A percentile compares a stretch with the other conserved stretches of the same genome.
Conservation (phyloP, 1,140 invertebrate genomes). For the Atta colombica region DNA sequence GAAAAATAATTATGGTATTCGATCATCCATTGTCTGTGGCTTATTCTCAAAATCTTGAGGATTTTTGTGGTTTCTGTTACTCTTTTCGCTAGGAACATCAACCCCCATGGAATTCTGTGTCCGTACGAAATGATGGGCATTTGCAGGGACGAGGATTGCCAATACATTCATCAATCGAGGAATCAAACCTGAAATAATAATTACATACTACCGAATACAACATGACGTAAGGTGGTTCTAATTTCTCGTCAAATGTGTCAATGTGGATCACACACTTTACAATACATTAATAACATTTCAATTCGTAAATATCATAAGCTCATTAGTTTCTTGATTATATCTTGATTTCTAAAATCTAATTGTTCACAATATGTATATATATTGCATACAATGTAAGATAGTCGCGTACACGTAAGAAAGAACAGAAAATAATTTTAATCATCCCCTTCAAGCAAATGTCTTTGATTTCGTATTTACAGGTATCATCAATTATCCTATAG, state of each 20-base stretch:
- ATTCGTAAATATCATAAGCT: not conserved
- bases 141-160: constrained; percentile 84
- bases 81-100: constrained; percentile 78
- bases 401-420: not conserved
- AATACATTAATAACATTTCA: not conserved
- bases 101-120: constrained; percentile 83
- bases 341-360: not conserved
- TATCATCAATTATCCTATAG: constrained; percentile 55
- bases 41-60: constrained; percentile 69
- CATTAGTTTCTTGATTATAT: not conserved
- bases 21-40: constrained; percentile 6
- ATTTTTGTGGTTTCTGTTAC: constrained; percentile 79
- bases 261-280: not conserved
- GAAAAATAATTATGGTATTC: not conserved
- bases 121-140: constrained; percentile 85
- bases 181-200: constrained; percentile 75
- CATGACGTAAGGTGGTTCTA: constrained; percentile 84
- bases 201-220: constrained; percentile 70
- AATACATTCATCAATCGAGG: constrained; percentile 81
- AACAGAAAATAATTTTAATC: constrained; percentile 6
- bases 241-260: constrained; percentile 68
- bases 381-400: not conserved
- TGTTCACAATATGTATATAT: not conserved
- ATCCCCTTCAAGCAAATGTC: constrained; percentile 46
- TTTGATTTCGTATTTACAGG: constrained; percentile 71